A percentile compares a stretch with the other conserved stretches of the same genome.
phyloP scores from a whole-genome alignment of 2,888 invertebrate species.

The Ganaspis brasiliensis region DNA sequence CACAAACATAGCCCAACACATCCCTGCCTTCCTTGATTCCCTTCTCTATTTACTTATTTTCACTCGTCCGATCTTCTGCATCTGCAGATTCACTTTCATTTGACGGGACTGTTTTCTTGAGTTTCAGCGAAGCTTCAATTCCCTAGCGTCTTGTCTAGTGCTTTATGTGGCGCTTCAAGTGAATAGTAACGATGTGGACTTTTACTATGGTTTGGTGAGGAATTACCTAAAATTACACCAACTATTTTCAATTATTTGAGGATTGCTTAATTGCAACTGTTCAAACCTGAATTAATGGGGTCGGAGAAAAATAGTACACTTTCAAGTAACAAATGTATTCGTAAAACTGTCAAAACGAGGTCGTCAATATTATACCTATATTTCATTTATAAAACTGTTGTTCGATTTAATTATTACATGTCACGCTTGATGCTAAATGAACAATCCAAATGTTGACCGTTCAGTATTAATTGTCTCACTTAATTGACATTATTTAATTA shows the following conservation, averaged over 20 bases:
- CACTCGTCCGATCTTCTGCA: conserved; percentile 13
- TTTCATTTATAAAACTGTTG: conserved; percentile 7
- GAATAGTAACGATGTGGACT: no score
- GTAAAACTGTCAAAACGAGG: no score
- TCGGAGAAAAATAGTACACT: no score
- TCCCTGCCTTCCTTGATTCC: neutral
- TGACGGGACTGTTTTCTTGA: neutral
- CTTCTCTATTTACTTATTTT: conserved; percentile 20
- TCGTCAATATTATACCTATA: no score
- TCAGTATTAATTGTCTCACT: neutral
- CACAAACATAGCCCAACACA: conserved; percentile 25
- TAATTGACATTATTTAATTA: neutral
- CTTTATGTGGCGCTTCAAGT: no score
- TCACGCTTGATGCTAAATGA: neutral
- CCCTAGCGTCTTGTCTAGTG: neutral
- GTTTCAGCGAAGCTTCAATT: conserved; percentile 2
- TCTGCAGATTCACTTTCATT: conserved; percentile 17
- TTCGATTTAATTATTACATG: neutral
- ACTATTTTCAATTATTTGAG: no score
- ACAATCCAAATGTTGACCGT: neutral
- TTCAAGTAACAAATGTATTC: no score
- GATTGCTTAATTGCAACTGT: no score
- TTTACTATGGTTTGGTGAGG: no score
- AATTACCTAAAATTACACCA: no score
- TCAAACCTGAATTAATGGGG: no score